Base-by-base conservation (phyloP, 2,113 vertebrate species). In the Lanius ludovicianus region DNA sequence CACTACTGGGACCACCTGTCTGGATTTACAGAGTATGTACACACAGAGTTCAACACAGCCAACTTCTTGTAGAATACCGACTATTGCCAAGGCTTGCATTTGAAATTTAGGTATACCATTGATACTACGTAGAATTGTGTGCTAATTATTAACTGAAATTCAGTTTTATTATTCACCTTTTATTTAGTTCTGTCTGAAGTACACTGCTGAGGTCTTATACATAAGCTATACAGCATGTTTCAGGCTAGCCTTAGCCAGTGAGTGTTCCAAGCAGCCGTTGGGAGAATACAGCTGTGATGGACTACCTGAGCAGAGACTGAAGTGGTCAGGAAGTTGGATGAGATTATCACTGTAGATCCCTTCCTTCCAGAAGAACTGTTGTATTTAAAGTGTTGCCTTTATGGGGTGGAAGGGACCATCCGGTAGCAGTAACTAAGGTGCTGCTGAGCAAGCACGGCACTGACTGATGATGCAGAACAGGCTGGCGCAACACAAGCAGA, bases 351-450 rank as follows among this genome's bases (percentile, higher is more conserved):
- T 27, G 52, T 11, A 63, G n/a, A 49, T 3, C 15, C 4, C 16
- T 33, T 57, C 49, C 16, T 69, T 33, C 15, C 68, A 86, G 59
- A 70, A 10, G 31, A 59, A 44, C 30, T 44, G 27, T 6, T 70
- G 18, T 8, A 2, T 47, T 88, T 44, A 6, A 75, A 85, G 23
- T 2, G 1, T 3, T 60, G 60, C 44, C 14, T 64, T 64, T 27
- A 21, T 2, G 23, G 73, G 20, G 18, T 79, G 21, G 63, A 49
- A 67, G 21, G 42, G n/a, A 75, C 24, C 13, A n/a, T 15, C 16
- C 0, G 0, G 47, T 0, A 76, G 60, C 28, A 10, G 52, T n/a
- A 74, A 69, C 37, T n/a, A 70, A 70, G 39, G 56, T 41, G 24
- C 35, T 2, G 4, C 42, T 62, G 47, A 70, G 35, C 42, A 41